A percentile compares a stretch with the other conserved stretches of the same genome.
phyloP scores from a whole-genome alignment of 2,113 vertebrate genomes.

The Pelodiscus sinensis region DNA sequence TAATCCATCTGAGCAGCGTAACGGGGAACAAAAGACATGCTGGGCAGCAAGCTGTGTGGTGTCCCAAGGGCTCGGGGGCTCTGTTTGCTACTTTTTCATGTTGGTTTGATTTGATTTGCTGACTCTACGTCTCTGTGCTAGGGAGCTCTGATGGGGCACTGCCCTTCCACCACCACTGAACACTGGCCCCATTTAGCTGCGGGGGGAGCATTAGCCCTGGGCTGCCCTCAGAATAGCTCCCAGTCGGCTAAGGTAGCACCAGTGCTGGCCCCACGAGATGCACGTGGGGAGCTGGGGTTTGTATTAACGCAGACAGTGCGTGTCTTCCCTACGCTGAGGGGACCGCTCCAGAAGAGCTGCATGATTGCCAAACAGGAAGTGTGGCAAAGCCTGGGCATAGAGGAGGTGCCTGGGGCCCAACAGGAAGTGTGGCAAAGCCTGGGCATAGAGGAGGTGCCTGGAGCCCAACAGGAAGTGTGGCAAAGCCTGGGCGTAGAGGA shows the following conservation, averaged over 20 bases:
- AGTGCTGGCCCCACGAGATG: background rate
- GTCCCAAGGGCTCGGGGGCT: background rate
- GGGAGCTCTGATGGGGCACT: background rate
- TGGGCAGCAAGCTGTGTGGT: no score
- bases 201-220: background rate
- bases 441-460: no score
- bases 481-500: no score
- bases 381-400: no score
- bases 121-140: background rate
- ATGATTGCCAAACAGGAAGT: no score
- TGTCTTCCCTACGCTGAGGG: no score
- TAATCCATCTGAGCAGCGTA: no score
- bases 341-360: no score
- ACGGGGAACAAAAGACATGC: no score
- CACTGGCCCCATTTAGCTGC: background rate
- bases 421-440: no score
- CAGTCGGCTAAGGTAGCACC: background rate
- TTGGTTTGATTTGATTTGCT: background rate
- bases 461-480: no score
- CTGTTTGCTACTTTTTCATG: background rate
- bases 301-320: background rate
- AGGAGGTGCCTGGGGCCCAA: no score
- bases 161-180: background rate
- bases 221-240: background rate
- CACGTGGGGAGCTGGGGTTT: background rate